Evolutionary conservation across 2,888 invertebrate genomes (phyloP).

Genomic region (Euzetes globulus): DNA sequence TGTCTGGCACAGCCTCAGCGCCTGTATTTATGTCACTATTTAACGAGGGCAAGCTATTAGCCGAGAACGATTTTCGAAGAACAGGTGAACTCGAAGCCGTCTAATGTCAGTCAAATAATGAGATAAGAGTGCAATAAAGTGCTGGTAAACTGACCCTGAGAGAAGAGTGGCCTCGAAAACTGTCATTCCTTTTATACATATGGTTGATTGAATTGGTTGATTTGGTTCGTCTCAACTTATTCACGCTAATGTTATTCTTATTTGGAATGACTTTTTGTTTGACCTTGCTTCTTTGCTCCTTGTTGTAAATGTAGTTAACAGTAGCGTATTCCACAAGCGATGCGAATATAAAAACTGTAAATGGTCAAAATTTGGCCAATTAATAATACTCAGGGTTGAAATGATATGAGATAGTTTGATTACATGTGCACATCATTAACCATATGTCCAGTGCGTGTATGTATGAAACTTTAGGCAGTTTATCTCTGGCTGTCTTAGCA

Average conservation of each 20-base stretch:
- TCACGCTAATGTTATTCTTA: not conserved
- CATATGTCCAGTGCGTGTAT: slow-evolving; percentile 42
- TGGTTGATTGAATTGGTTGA: not conserved
- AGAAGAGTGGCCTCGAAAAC: not conserved
- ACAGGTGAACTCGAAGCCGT: too few relatives aligned
- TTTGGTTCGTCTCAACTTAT: not conserved
- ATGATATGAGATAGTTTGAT: not conserved
- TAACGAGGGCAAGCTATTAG: too few relatives aligned
- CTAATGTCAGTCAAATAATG: not conserved
- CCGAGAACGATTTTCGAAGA: too few relatives aligned
- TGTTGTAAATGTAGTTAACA: slow-evolving; percentile 42
- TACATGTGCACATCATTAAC: slow-evolving; percentile 41
- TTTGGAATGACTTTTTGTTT: not conserved
- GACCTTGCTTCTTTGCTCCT: slow-evolving; percentile 39
- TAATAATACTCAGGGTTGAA: too few relatives aligned
- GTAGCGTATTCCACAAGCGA: slow-evolving; percentile 41
- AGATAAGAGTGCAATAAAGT: too few relatives aligned
- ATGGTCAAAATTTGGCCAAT: too few relatives aligned
- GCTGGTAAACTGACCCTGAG: not conserved
- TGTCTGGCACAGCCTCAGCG: too few relatives aligned
- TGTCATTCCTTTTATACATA: not conserved
- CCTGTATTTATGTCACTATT: too few relatives aligned
- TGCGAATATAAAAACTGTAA: slow-evolving; percentile 40
- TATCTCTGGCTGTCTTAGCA: slow-evolving; percentile 40
- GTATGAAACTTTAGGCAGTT: slow-evolving; percentile 41